These are phyloP conservation scores for Crypturellus undulatus DNA, from an alignment of 2,113 vertebrate species.

Conservation along the genomic window DNA sequence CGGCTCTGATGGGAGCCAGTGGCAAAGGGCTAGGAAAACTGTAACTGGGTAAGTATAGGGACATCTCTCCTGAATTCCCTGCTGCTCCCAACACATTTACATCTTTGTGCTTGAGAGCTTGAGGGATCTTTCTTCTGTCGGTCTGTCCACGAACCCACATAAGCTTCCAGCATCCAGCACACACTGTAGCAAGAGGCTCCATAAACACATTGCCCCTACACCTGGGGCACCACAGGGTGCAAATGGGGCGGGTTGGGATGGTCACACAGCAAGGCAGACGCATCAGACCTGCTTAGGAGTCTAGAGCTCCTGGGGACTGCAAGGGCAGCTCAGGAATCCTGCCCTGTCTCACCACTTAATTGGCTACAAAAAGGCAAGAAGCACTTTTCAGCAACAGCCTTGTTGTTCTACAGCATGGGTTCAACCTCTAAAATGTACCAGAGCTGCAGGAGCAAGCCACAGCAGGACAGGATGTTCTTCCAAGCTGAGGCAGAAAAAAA, in stretches of 20 bases:
- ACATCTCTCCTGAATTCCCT: not conserved
- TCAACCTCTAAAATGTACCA: not conserved
- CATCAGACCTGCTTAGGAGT: not conserved
- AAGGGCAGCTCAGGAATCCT: not conserved
- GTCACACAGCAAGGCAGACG: not conserved
- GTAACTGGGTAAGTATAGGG: fast-evolving
- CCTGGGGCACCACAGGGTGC: not conserved
- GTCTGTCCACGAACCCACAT: not conserved
- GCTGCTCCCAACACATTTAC: not conserved
- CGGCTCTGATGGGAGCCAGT: not conserved
- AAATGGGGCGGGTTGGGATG: not conserved
- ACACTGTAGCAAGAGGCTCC: not conserved
- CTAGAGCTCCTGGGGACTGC: not conserved
- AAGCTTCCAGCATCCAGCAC: not conserved
- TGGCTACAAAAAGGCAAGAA: not conserved
- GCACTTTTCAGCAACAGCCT: not conserved
- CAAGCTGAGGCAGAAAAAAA: not conserved
- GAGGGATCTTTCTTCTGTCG: fast-evolving
- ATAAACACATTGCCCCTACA: not conserved
- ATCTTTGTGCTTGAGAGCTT: not conserved
- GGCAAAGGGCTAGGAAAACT: not conserved
- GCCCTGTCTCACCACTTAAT: not conserved
- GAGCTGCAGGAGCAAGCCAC: not conserved
- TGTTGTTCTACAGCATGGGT: not conserved
- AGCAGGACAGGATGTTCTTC: not conserved